Evolutionary conservation across 2,113 vertebrate genomes (phyloP).

Genomic region (Nothoprocta pentlandii): DNA sequence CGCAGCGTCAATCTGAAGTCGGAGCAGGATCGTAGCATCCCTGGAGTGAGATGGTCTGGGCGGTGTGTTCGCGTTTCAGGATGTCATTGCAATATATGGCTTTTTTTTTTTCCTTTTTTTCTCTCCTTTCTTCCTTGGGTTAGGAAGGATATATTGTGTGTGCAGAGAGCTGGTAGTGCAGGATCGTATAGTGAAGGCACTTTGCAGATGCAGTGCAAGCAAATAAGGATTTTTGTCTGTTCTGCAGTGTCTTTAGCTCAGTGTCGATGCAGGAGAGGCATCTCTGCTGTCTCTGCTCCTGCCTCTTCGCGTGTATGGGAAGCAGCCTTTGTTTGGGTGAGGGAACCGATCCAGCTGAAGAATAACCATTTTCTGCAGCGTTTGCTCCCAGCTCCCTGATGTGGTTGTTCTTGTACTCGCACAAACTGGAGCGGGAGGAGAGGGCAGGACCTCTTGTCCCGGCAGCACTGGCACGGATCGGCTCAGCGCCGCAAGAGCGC

Average conservation of each 20-base stretch:
- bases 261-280: not conserved
- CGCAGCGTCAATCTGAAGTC: not conserved
- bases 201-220: not conserved
- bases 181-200: not conserved
- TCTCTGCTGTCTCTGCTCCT: not conserved
- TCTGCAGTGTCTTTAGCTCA: not conserved
- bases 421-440: not conserved
- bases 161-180: not conserved
- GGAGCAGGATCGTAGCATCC: not conserved
- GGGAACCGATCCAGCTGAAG: not conserved
- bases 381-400: not conserved
- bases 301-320: not conserved
- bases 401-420: not conserved
- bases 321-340: not conserved
- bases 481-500: not conserved
- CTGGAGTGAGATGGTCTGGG: not conserved
- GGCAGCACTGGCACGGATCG: not conserved
- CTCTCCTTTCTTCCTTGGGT: accelerated
- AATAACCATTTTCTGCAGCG: not conserved
- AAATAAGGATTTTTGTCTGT: not conserved
- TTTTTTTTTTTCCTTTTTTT: not conserved
- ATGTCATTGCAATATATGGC: not conserved
- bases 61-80: not conserved
- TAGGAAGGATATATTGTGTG: not conserved
- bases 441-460: not conserved